phyloP scores from a whole-genome alignment of 2,113 vertebrate genomes.

The Nibea albiflora region DNA sequence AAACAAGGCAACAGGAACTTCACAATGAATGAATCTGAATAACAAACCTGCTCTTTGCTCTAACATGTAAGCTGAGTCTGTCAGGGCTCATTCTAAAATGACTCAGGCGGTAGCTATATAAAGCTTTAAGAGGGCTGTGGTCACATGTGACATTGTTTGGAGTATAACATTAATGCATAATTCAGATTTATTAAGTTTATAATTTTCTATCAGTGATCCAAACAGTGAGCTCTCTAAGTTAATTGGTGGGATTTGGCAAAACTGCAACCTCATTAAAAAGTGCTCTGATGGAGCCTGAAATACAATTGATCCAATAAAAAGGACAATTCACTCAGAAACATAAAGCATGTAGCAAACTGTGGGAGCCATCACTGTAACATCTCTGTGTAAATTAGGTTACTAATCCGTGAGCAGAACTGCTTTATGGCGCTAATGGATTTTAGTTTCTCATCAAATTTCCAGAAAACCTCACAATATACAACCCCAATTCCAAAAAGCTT shows the following conservation, averaged over 20 bases:
- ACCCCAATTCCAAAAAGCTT: no score
- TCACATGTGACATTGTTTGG: neutral
- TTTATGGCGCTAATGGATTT: neutral
- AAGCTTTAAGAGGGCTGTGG: neutral
- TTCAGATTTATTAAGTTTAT: neutral
- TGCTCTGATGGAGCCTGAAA: no score
- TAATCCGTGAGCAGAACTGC: neutral
- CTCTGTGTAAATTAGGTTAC: no score
- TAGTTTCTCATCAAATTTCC: neutral
- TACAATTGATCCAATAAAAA: no score
- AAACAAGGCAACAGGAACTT: neutral
- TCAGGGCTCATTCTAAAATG: neutral
- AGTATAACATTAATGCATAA: neutral
- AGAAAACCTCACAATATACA: no score
- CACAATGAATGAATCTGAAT: neutral
- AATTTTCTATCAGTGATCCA: neutral
- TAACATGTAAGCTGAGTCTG: neutral
- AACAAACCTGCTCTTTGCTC: neutral
- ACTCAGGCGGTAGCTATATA: neutral
- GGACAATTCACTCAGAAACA: no score
- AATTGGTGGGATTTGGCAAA: neutral
- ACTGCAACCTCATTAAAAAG: neutral
- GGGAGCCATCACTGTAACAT: no score
- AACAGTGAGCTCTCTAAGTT: neutral
- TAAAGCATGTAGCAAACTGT: no score